Percentiles rank a stretch among this genome's conserved stretches.
phyloP scores from a whole-genome alignment of 1,140 invertebrate species.

The Scaptodrosophila lebanonensis region DNA sequence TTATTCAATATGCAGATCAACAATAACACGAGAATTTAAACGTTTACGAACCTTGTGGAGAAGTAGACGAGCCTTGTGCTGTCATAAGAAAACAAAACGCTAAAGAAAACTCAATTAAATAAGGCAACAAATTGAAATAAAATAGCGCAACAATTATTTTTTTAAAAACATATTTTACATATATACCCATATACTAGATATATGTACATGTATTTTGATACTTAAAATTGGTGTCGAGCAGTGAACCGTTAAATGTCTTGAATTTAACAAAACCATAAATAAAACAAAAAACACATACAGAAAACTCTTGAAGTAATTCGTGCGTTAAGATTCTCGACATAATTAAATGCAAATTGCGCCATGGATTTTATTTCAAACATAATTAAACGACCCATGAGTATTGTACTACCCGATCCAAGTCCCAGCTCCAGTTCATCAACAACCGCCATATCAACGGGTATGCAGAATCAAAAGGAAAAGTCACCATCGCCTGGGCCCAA shows the following conservation, averaged over 20 bases:
- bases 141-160: too few species aligned
- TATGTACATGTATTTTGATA: too few species aligned
- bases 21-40: conserved; percentile 30
- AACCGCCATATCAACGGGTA: not conserved
- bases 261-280: too few species aligned
- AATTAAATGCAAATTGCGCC: not conserved
- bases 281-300: conserved; percentile 4
- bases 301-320: conserved; percentile 31
- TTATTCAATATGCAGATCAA: conserved; percentile 42
- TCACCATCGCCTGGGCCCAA: not conserved
- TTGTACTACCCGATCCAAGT: conserved; percentile 10
- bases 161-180: too few species aligned
- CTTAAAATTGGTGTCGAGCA: too few species aligned
- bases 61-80: conserved; percentile 37
- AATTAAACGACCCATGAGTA: conserved; percentile 61
- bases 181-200: too few species aligned
- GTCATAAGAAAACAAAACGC: too few species aligned
- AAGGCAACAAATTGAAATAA: not conserved
- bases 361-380: conserved; percentile 70
- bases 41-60: conserved; percentile 19
- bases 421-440: not conserved
- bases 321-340: conserved; percentile 32
- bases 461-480: too few species aligned
- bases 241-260: conserved; percentile 44
- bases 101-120: not conserved